Percentiles rank a stretch among this genome's conserved stretches.
Evolutionary conservation across 2,797 vertebrate species (phyloP).

Genomic region (Sebastes nivosus): DNA sequence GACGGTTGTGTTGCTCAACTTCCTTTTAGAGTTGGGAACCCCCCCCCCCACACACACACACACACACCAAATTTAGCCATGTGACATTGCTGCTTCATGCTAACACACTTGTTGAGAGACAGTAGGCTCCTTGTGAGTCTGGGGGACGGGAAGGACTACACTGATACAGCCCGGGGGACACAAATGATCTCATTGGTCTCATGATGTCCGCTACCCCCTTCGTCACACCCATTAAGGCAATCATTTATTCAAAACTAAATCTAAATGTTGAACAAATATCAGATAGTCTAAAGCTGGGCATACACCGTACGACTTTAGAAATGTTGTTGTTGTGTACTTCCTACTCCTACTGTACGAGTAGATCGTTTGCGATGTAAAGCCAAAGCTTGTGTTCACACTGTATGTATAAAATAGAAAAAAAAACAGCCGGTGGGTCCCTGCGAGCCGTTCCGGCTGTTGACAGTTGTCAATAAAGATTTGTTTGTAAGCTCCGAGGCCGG

Average conservation of each 20-base stretch:
- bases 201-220: neutral
- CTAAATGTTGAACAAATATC: neutral
- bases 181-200: no score
- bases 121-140: neutral
- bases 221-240: neutral
- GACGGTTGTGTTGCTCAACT: neutral
- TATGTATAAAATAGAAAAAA: neutral
- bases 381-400: no score
- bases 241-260: neutral
- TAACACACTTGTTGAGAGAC: neutral
- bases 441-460: no score
- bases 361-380: no score
- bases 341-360: no score
- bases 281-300: neutral
- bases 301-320: no score
- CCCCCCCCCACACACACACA: no score
- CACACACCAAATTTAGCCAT: neutral
- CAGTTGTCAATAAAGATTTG: no score
- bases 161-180: neutral
- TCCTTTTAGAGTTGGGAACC: constrained; percentile 3
- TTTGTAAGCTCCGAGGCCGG: no score
- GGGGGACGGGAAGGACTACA: neutral
- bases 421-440: no score
- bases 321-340: no score
- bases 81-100: constrained; percentile 4